These are phyloP conservation scores for Nyctalus aviator DNA, from an alignment of 2,797 vertebrate genomes.

Conservation along the genomic window DNA sequence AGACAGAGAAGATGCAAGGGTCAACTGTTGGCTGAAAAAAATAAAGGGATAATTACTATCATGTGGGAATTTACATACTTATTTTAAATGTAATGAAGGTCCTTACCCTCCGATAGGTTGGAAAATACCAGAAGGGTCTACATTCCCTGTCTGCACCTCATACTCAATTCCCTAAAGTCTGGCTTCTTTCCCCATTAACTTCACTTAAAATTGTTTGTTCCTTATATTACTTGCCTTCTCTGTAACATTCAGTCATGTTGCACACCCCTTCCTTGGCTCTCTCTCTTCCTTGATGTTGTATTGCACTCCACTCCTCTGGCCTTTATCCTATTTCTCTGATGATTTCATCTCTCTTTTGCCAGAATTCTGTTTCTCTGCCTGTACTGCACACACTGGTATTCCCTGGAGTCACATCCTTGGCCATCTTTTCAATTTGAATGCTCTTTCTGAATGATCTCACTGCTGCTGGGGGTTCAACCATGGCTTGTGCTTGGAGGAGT, in stretches of 20 bases:
- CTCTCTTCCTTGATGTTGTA: background rate
- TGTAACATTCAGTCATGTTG: background rate
- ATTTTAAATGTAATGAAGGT: conserved; percentile 14
- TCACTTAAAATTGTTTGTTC: conserved; percentile 19
- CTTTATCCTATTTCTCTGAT: conserved; percentile 48
- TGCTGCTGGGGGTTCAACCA: background rate
- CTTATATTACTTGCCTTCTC: background rate
- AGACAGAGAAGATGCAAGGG: background rate
- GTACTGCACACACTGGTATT: background rate
- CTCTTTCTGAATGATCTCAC: conserved; percentile 55
- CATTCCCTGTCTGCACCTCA: background rate
- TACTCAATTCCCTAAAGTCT: background rate
- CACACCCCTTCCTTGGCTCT: background rate
- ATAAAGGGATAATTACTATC: background rate
- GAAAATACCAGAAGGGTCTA: conserved; percentile 32
- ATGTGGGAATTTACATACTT: background rate
- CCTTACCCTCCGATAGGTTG: background rate
- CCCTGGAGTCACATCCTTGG: background rate
- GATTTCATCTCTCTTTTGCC: conserved; percentile 9
- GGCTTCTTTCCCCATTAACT: background rate
- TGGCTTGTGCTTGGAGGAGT: conserved; percentile 38
- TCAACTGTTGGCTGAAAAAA: background rate
- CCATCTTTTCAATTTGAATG: conserved; percentile 6
- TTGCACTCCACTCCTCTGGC: background rate
- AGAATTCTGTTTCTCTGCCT: conserved; percentile 41